Evolutionary conservation across 2,888 invertebrate species (phyloP).

Genomic region (Eremobia ochroleuca): DNA sequence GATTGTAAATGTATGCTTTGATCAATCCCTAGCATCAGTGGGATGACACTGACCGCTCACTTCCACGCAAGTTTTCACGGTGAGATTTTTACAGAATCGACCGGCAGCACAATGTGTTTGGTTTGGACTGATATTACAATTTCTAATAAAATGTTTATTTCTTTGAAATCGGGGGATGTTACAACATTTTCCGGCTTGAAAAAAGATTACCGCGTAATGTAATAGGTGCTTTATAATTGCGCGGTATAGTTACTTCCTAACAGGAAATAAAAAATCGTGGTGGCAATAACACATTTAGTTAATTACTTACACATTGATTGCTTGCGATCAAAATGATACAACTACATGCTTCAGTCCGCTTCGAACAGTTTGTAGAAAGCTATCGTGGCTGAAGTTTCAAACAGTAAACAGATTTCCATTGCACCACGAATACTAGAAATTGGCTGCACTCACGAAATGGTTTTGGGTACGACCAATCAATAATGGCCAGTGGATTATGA

Average conservation of each 20-base stretch:
- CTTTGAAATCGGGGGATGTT: constrained; percentile 56
- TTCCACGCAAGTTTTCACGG: too few relatives aligned
- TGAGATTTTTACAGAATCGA: too few relatives aligned
- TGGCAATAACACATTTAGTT: constrained; percentile 42
- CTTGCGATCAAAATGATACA: constrained; percentile 20
- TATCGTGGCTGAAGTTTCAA: constrained; percentile 52
- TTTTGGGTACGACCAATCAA: constrained; percentile 55
- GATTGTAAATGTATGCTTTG: too few relatives aligned
- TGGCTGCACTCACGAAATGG: constrained; percentile 54
- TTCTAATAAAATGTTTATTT: constrained; percentile 31
- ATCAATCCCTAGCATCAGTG: too few relatives aligned
- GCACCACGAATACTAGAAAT: constrained; percentile 52
- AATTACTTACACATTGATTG: constrained; percentile 46
- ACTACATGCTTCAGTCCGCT: constrained; percentile 17
- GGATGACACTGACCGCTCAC: too few relatives aligned
- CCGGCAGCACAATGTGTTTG: too few relatives aligned
- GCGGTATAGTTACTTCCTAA: constrained; percentile 51
- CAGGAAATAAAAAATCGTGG: constrained; percentile 51
- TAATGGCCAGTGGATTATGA: constrained; percentile 33
- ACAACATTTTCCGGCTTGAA: constrained; percentile 47
- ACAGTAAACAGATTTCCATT: constrained; percentile 55
- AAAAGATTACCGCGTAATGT: constrained; percentile 45
- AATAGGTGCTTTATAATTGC: constrained; percentile 55
- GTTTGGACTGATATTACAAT: constrained; percentile 8
- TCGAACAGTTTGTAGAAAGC: constrained; percentile 53